phyloP scores from a whole-genome alignment of 2,113 vertebrate genomes.

The Phalacrocorax brasilianus region DNA sequence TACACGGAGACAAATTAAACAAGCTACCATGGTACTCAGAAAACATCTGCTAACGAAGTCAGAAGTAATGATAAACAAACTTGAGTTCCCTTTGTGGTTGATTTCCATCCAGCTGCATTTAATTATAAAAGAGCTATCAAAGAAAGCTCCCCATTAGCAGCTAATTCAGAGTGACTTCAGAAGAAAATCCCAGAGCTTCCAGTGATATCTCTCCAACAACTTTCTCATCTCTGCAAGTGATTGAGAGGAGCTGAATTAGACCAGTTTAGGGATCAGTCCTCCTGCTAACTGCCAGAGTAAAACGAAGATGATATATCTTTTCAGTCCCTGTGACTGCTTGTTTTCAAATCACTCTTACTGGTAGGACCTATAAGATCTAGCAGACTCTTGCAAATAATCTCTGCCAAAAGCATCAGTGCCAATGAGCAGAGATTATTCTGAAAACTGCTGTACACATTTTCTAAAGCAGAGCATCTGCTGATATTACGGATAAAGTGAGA shows the following conservation, averaged over 20 bases:
- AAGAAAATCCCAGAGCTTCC: slow-evolving; percentile 80
- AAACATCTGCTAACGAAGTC: slow-evolving; percentile 83
- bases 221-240: slow-evolving; percentile 72
- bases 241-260: slow-evolving; percentile 57
- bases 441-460: neutral
- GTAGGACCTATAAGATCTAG: neutral
- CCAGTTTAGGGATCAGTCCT: slow-evolving; percentile 48
- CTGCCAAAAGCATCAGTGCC: neutral
- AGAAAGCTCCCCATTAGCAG: slow-evolving; percentile 82
- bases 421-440: neutral
- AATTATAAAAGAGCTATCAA: slow-evolving; percentile 84
- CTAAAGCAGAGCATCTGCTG: neutral
- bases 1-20: slow-evolving; percentile 77
- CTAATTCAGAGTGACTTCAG: slow-evolving; percentile 84
- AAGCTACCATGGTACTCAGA: slow-evolving; percentile 75
- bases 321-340: slow-evolving; percentile 5
- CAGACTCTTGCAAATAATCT: neutral
- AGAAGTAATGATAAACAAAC: slow-evolving; percentile 83
- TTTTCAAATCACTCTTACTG: neutral
- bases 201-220: slow-evolving; percentile 72
- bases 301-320: neutral
- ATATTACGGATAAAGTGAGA: neutral
- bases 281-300: neutral
- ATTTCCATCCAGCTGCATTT: slow-evolving; percentile 83
- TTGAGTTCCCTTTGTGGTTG: slow-evolving; percentile 82